Base-by-base conservation (phyloP, 2,113 vertebrate genomes). In the Eptesicus fuscus region DNA sequence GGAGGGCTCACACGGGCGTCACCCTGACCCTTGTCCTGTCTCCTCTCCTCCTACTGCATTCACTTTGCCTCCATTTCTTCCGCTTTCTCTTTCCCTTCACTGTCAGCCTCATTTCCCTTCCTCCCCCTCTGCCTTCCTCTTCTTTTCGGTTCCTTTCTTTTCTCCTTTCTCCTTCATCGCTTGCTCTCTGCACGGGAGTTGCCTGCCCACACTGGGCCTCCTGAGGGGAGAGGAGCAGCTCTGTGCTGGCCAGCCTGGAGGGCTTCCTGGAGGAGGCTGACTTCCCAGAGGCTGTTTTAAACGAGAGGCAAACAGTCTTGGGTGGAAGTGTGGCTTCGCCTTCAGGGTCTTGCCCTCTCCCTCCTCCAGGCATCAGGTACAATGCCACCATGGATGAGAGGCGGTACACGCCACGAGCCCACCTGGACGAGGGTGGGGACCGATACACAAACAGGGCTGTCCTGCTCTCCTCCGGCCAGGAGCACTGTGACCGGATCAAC, bases 401-500 rank as follows among this genome's bases (percentile, higher is more conserved):
- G n/a, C 98, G 99, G 47, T 99, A 99, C 90, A 99, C 99, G 0
- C 99, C 99, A 0, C 98, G 99, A 32, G 99, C 99, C 0, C 95
- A 99, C 49, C 98, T 99, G 98, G 99, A 99, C 1, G 98, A 99
- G 70, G 96, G 97, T 0, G 98, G 98, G 0, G 99, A 98, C 63
- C 97, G 98, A 32, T 96, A 97, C 40, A 97, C 98, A 0, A 98
- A 98, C 90, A 98, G 98, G 79, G 98, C 96, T 23, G 96, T 98
- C 90, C 97, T 94, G 30, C 97, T 99, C 18, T 96, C 94, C 0
- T 98, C 99, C 0, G 97, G 98, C 59, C 97, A 98, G 65, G 98
- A 99, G 86, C 97, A 67, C 47, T 99, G 99, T 8, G 98, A 99
- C 32, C 98, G 96, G 84, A 98, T 99, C 86, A 99, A 95, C 96